A percentile compares a stretch with the other conserved stretches of the same genome.
phyloP scores from a whole-genome alignment of 2,888 invertebrate species.

The Tiliacea citrago region DNA sequence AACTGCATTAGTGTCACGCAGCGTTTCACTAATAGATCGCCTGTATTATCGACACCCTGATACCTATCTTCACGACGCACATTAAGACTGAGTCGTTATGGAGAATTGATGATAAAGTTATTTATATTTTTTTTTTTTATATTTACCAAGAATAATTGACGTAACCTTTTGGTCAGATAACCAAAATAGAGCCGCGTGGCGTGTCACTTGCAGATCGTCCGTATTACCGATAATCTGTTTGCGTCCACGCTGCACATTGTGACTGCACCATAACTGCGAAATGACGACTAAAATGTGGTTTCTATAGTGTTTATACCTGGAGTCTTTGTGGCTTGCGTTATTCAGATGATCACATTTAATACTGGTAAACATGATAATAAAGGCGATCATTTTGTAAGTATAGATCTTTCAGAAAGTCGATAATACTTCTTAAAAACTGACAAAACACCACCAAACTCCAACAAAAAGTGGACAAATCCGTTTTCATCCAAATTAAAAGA shows the following conservation, averaged over 20 bases:
- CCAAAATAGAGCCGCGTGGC: constrained; percentile 69
- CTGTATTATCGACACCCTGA: constrained; percentile 44
- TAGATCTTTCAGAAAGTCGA: neutral
- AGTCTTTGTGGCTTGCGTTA: neutral
- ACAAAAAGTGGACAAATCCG: neutral
- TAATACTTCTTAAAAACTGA: neutral
- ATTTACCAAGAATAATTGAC: neutral
- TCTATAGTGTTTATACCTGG: too few species aligned
- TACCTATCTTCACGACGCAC: constrained; percentile 43
- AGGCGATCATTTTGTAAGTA: neutral
- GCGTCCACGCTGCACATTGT: constrained; percentile 19
- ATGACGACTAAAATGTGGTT: neutral
- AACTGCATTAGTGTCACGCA: constrained; percentile 73
- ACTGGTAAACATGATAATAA: neutral
- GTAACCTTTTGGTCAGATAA: constrained; percentile 60
- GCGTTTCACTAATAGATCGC: constrained; percentile 71
- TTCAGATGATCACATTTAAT: neutral
- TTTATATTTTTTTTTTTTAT: neutral
- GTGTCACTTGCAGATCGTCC: constrained; percentile 59
- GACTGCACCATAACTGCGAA: neutral
- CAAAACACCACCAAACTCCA: neutral
- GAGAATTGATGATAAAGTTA: neutral
- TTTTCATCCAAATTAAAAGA: constrained; percentile 6
- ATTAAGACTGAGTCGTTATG: constrained; percentile 4
- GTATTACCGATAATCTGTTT: constrained; percentile 16